Evolutionary conservation across 1,140 invertebrate genomes (phyloP).

Genomic region (Anastrepha obliqua): DNA sequence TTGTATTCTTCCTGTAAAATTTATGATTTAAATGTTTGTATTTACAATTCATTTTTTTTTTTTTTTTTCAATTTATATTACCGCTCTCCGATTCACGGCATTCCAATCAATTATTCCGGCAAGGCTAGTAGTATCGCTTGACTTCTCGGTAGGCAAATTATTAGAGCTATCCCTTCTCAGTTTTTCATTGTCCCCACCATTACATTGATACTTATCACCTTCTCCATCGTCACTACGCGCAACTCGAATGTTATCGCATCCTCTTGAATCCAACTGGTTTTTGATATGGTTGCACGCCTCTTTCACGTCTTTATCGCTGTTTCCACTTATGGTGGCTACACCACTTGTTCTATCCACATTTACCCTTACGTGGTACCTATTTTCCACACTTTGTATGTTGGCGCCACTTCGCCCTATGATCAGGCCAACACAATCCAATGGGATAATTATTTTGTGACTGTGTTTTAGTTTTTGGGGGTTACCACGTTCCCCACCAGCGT

Average conservation of each 20-base stretch:
- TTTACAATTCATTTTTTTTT: background rate
- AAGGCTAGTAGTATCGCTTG: background rate
- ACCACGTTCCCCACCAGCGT: background rate
- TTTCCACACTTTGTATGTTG: constrained; percentile 65
- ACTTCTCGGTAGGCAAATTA: background rate
- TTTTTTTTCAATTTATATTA: constrained; percentile 59
- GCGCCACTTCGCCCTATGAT: constrained; percentile 67
- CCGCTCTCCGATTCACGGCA: constrained; percentile 62
- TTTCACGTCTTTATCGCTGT: constrained; percentile 42
- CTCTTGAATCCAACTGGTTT: constrained; percentile 15
- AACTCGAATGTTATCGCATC: background rate
- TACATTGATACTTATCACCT: background rate
- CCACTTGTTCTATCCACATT: constrained; percentile 59
- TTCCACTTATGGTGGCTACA: constrained; percentile 14
- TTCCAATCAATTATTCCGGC: constrained; percentile 65
- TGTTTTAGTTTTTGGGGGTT: constrained; percentile 13
- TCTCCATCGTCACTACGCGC: background rate
- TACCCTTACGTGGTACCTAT: constrained; percentile 64
- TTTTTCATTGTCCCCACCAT: background rate
- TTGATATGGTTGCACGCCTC: constrained; percentile 50
- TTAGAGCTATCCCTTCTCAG: background rate
- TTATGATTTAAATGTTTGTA: background rate
- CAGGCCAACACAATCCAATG: constrained; percentile 60
- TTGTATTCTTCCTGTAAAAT: constrained; percentile 75
- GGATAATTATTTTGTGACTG: constrained; percentile 59